Evolutionary conservation across 2,113 vertebrate species (phyloP), one percentile per base, ranked within the genome.

Genomic region (Limnothrissa miodon): DNA sequence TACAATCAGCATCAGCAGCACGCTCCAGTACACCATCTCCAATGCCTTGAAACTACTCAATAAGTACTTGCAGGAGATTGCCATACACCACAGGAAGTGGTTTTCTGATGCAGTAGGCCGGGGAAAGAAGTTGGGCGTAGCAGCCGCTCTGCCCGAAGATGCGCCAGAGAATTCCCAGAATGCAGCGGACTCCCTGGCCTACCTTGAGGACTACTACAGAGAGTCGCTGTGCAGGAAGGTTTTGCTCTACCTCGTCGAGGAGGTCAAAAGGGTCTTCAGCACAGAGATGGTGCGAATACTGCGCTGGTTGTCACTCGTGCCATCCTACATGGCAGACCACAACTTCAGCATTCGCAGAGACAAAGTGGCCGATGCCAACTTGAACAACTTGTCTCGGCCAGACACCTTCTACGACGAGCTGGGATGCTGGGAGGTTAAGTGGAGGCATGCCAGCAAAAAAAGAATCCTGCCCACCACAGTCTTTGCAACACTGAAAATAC

Each of bases 1-100:
- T 82, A 93, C 94, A n/a, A 95, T 95, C 82, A 95, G 94, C 92
- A 94, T 95, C 90, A 95, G 94, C 90, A 95, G 93, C 87, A 95
- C 94, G 9, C 86, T 95, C 87, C 94, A 95, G 89, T 95, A 95
- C 88, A 95, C 93, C 5, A 95, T 95, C 86, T 95, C 94, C 59
- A 95, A 95, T 85, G 94, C 94, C 93, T 93, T 95, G 91, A 95
- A 95, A 87, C 91, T 95, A 89, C 93, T 95, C 45, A 94, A 87
- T 91, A 95, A 95, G 88, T 93, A 95, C 84, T 91, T 94, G 88
- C 93, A 94, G 86, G 94, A 95, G 85, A 93, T 95, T 7, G 88
- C 92, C 39, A 93, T 95, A 87, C 93, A 94, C 81, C 93, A 95
- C 90, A 92, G 93, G 74, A 95, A 94, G 29, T 95, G 94, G 94